These are phyloP conservation scores for Mimumesa dahlbomi DNA, from an alignment of 2,888 invertebrate genomes.

Conservation along the genomic window DNA sequence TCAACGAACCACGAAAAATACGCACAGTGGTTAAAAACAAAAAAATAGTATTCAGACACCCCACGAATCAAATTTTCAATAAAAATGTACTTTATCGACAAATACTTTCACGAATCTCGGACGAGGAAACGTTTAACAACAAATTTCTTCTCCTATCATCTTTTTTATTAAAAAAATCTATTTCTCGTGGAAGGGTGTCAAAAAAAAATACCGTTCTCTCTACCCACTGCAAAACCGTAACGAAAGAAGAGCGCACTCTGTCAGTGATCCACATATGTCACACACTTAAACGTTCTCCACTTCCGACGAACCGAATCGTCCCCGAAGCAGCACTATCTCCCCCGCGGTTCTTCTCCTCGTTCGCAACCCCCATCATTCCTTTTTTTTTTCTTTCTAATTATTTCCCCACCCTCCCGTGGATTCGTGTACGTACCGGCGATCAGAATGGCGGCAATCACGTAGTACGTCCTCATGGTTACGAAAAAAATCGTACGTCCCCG, in stretches of 20 bases:
- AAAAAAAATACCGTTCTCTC: not conserved
- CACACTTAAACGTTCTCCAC: conserved; percentile 57
- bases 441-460: conserved; percentile 78
- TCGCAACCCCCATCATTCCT: conserved; percentile 7
- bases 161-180: no score
- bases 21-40: no score
- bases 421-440: conserved; percentile 78
- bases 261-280: conserved; percentile 57
- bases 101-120: no score
- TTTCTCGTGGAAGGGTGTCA: no score
- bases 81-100: no score
- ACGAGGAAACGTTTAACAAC: no score
- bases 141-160: no score
- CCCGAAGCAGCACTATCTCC: conserved; percentile 52
- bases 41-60: no score
- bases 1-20: no score
- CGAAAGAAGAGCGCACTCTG: conserved; percentile 44
- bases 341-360: conserved; percentile 24
- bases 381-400: conserved; percentile 4
- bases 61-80: no score
- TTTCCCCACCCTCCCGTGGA: conserved; percentile 27
- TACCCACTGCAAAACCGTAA: conserved; percentile 11
- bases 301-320: conserved; percentile 31
- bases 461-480: conserved; percentile 77
- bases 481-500: conserved; percentile 33